These are phyloP conservation scores for Mola mola DNA, from an alignment of 2,113 vertebrate species.

Conservation along the genomic window DNA sequence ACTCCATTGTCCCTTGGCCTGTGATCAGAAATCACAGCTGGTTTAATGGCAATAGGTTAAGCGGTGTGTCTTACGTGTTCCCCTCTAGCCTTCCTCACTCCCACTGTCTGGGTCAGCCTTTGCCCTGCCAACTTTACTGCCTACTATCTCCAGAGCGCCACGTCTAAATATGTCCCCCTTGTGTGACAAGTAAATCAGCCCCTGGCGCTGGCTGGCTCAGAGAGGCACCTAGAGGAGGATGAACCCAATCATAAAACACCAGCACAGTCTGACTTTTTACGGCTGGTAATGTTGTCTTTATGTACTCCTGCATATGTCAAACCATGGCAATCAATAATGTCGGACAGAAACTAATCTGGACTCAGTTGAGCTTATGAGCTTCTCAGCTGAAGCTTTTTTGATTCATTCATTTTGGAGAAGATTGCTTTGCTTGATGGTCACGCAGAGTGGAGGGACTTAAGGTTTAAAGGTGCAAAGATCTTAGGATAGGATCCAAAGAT, in stretches of 20 bases:
- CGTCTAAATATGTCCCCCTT: slow-evolving; percentile 70
- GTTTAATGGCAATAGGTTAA: slow-evolving; percentile 78
- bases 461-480: neutral
- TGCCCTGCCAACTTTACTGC: slow-evolving; percentile 72
- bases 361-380: slow-evolving; percentile 39
- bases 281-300: slow-evolving; percentile 70
- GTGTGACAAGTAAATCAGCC: slow-evolving; percentile 78
- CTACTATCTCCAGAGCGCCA: slow-evolving; percentile 55
- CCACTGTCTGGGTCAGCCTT: slow-evolving; percentile 73
- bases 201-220: slow-evolving; percentile 66
- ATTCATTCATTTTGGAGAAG: slow-evolving; percentile 28
- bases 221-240: slow-evolving; percentile 61
- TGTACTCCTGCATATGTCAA: slow-evolving; percentile 64
- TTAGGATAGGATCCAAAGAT: neutral
- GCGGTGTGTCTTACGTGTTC: slow-evolving; percentile 67
- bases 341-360: slow-evolving; percentile 47
- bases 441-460: neutral
- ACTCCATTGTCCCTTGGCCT: slow-evolving; percentile 79
- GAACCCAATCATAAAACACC: slow-evolving; percentile 69
- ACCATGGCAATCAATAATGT: slow-evolving; percentile 51
- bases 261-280: slow-evolving; percentile 67
- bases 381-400: slow-evolving; percentile 17
- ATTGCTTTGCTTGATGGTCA: slow-evolving; percentile 24
- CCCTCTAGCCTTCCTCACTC: slow-evolving; percentile 55
- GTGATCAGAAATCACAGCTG: slow-evolving; percentile 77